Evolutionary conservation across 2,888 invertebrate genomes (phyloP).

Genomic region (Cephus pulcher): DNA sequence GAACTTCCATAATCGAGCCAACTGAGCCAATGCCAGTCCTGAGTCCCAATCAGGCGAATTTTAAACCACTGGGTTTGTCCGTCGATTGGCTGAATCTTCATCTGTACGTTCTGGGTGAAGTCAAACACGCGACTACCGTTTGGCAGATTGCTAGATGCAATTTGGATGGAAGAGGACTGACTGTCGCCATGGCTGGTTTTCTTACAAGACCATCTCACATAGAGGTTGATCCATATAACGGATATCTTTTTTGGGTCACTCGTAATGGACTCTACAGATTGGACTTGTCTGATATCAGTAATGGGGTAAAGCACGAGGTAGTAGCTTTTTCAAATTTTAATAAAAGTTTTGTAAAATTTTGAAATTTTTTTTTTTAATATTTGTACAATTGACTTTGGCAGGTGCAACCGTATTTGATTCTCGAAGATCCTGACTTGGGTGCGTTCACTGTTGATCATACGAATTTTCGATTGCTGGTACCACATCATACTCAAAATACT

Average conservation of each 20-base stretch:
- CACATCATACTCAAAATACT: constrained; percentile 80
- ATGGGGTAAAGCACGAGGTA: constrained; percentile 77
- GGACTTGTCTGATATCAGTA: constrained; percentile 82
- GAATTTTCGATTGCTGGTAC: constrained; percentile 83
- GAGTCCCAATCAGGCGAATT: constrained; percentile 71
- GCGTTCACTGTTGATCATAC: constrained; percentile 87
- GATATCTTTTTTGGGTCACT: constrained; percentile 86
- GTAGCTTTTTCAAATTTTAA: neutral
- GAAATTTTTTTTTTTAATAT: neutral
- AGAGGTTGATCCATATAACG: constrained; percentile 93
- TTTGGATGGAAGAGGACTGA: constrained; percentile 78
- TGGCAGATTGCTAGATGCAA: constrained; percentile 85
- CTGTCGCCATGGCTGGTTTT: constrained; percentile 79
- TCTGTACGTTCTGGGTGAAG: constrained; percentile 84
- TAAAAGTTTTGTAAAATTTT: neutral
- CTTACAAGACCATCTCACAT: constrained; percentile 80
- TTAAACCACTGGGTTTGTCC: constrained; percentile 78
- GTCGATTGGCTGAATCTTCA: constrained; percentile 92
- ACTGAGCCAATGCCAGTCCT: constrained; percentile 67
- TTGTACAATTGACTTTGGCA: constrained; percentile 14
- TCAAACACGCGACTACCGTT: constrained; percentile 68
- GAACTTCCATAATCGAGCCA: constrained; percentile 60
- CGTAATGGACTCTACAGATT: constrained; percentile 80
- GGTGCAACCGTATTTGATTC: constrained; percentile 73
- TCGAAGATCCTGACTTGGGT: constrained; percentile 77